These are phyloP conservation scores for Holothuria leucospilota DNA, from an alignment of 53 echinoderm and acorn worm species.

Conservation along the genomic window DNA sequence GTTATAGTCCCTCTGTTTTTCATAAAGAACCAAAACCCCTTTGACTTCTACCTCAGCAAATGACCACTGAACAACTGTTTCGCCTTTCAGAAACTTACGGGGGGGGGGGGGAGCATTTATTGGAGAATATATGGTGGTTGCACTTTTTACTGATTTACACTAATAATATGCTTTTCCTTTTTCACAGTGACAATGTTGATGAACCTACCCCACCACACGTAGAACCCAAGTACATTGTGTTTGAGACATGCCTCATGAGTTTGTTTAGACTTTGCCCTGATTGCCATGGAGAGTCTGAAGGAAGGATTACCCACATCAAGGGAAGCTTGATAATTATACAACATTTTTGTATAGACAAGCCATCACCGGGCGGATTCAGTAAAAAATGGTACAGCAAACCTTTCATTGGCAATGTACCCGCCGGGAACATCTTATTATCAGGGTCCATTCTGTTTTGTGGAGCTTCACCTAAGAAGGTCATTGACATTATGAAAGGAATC, in stretches of 20 bases:
- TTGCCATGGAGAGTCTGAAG: background rate
- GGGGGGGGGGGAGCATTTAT: no score
- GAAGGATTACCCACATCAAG: background rate
- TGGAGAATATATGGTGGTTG: no score
- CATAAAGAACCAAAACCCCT: no score
- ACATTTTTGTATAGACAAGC: background rate
- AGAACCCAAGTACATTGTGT: slow-evolving; percentile 29
- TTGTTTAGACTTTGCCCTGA: slow-evolving; percentile 11
- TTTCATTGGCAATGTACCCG: slow-evolving; percentile 41
- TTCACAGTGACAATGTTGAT: background rate
- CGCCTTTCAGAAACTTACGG: no score
- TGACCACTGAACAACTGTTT: no score
- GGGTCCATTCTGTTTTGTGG: slow-evolving; percentile 56
- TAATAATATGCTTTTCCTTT: no score
- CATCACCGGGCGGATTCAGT: background rate
- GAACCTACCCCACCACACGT: slow-evolving; percentile 6
- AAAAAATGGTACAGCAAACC: slow-evolving; percentile 25
- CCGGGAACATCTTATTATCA: slow-evolving; percentile 56
- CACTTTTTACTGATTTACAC: no score
- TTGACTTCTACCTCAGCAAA: no score
- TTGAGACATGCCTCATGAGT: slow-evolving; percentile 15
- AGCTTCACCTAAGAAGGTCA: slow-evolving; percentile 36
- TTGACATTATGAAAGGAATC: slow-evolving; percentile 40
- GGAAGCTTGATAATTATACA: background rate
- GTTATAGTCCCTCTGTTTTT: no score